phyloP scores from a whole-genome alignment of 1,140 invertebrate species.

The Drosophila nikananu region DNA sequence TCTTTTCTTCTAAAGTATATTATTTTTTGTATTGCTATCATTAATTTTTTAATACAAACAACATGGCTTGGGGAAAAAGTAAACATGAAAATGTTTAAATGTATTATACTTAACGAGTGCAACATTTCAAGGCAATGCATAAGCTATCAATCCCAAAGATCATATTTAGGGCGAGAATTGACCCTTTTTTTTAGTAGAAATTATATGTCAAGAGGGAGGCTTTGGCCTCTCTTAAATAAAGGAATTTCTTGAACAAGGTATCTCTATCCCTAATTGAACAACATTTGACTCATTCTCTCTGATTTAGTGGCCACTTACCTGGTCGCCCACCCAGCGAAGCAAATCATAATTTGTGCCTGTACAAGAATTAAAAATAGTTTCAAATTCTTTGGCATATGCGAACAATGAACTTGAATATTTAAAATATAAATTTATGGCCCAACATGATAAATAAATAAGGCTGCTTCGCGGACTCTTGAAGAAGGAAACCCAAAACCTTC shows the following conservation, averaged over 20 bases:
- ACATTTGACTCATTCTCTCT: background rate
- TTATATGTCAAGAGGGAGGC: background rate
- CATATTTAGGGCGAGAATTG: too few relatives aligned
- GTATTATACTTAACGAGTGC: background rate
- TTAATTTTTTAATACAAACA: conserved; percentile 23
- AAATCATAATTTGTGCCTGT: background rate
- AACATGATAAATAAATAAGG: conserved; percentile 37
- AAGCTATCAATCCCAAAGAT: too few relatives aligned
- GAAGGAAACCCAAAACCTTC: conserved; percentile 33
- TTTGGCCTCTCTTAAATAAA: background rate
- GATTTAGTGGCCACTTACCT: conserved; percentile 31
- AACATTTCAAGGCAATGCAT: conserved; percentile 24
- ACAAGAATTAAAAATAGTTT: conserved; percentile 43
- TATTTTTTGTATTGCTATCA: background rate
- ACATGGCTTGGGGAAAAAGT: conserved; percentile 28
- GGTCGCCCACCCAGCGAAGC: conserved; percentile 1
- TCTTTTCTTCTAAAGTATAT: background rate
- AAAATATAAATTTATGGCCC: conserved; percentile 32
- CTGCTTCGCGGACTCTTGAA: conserved; percentile 10
- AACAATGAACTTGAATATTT: conserved; percentile 73
- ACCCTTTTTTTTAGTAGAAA: background rate
- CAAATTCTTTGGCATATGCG: conserved; percentile 26
- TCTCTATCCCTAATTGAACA: background rate
- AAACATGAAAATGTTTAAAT: conserved; percentile 45
- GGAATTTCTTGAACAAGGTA: background rate